Base-by-base conservation (phyloP, 2,888 invertebrate species). In the Campaea margaritaria region DNA sequence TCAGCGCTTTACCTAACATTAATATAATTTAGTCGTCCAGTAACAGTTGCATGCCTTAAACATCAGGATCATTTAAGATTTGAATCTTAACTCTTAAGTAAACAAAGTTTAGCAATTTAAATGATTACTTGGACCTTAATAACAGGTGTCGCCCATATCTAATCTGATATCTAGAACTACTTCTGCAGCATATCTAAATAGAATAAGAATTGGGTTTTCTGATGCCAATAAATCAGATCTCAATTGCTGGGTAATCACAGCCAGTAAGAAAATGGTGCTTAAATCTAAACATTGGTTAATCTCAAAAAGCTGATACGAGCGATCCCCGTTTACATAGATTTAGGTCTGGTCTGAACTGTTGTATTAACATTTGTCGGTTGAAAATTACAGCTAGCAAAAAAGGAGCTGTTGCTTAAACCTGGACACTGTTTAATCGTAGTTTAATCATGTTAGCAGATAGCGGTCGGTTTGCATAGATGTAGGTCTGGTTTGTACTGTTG, bases 161-260 rank as follows among this genome's bases (percentile, higher is more conserved):
- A 16, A 52, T 52, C 52, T 44, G 38, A 44, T 13, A 52, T 36
- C 52, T 52, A 27, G n/a, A 34, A 38, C 31, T 48, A 39, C 10
- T 39, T 12, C 43, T 5, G 43, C 0, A 39, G 4, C 0, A 5
- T 4, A 39, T 2, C 39, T 16, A 31, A 31, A 10, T 43, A 12
- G 11, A 5, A 0, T 8, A 8, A 34, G 36, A 38, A 38, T 38
- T 8, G 38, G 16, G n/a, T 21, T 16, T 8, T 16, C 39, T 27
- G 14, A 14, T 39, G 49, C 28, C 39, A 10, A 28, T 0, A 1
- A 49, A 31, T 31, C 1, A 31, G 31, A 10, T 10, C 21, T 5
- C 21, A 21, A 21, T 31, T 9, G 4, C 10, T 31, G 31, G 31
- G 21, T 21, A 3, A 21, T 21, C 21, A 21, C 21, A 21, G 21